phyloP scores from a whole-genome alignment of 2,797 vertebrate genomes.

The Enteromius viviparus region DNA sequence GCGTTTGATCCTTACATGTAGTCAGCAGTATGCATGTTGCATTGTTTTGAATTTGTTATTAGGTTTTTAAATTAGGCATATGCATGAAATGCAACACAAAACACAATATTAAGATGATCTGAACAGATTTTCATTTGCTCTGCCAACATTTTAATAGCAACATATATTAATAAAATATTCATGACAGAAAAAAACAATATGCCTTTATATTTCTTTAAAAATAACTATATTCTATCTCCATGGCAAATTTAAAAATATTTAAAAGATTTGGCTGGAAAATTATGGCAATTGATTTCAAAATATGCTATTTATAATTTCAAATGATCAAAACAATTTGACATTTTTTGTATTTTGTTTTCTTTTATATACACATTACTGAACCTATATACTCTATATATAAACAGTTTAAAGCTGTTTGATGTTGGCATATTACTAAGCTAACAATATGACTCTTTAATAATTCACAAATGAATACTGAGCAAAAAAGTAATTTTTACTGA shows the following conservation, averaged over 20 bases:
- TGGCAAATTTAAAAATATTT: background rate
- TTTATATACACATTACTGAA: background rate
- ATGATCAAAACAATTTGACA: background rate
- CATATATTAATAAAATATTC: background rate
- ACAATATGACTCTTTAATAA: background rate
- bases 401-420: background rate
- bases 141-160: background rate
- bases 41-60: background rate
- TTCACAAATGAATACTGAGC: background rate
- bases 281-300: background rate
- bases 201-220: background rate
- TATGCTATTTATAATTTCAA: background rate
- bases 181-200: background rate
- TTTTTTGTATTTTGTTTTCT: background rate
- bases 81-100: background rate
- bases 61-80: background rate
- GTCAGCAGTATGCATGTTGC: background rate
- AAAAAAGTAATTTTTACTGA: background rate
- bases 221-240: background rate
- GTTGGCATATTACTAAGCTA: background rate
- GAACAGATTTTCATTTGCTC: background rate
- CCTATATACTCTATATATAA: background rate
- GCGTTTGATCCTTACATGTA: constrained; percentile 11
- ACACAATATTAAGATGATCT: background rate
- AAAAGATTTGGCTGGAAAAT: background rate